Percentiles rank a stretch among this genome's conserved stretches.
phyloP scores from a whole-genome alignment of 2,888 invertebrate species.

The Molorchus minor region DNA sequence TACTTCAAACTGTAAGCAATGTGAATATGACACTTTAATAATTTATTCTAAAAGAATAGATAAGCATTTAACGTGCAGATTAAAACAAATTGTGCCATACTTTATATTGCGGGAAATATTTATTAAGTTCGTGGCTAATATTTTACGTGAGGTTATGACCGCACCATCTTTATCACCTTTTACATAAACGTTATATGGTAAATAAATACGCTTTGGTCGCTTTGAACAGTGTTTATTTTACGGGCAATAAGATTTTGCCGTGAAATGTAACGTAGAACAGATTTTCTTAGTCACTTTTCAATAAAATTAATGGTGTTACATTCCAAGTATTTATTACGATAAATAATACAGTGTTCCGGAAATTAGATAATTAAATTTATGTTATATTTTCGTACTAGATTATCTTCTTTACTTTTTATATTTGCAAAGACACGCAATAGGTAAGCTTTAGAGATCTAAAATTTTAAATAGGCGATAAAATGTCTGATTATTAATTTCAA shows the following conservation, averaged over 20 bases:
- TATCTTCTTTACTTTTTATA: neutral
- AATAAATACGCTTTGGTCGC: neutral
- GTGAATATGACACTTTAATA: neutral
- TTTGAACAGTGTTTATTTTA: neutral
- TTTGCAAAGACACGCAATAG: neutral
- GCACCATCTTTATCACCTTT: neutral
- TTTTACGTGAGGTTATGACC: neutral
- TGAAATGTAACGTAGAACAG: conserved; percentile 5
- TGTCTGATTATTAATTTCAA: neutral
- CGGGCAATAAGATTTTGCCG: neutral
- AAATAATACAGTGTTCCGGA: neutral
- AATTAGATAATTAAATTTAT: neutral
- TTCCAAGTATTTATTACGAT: conserved; percentile 6
- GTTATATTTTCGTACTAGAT: neutral
- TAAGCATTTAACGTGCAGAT: neutral
- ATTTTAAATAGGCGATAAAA: neutral
- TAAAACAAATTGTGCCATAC: neutral
- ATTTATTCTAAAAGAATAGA: neutral
- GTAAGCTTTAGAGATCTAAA: neutral
- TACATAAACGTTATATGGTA: neutral
- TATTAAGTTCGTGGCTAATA: neutral
- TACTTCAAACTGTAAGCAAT: neutral
- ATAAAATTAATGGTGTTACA: conserved; percentile 5
- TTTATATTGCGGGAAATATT: neutral
- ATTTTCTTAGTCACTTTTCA: neutral